Conservation (phyloP, 92 coral and sea anemone genomes). For the Porites divaricata region DNA sequence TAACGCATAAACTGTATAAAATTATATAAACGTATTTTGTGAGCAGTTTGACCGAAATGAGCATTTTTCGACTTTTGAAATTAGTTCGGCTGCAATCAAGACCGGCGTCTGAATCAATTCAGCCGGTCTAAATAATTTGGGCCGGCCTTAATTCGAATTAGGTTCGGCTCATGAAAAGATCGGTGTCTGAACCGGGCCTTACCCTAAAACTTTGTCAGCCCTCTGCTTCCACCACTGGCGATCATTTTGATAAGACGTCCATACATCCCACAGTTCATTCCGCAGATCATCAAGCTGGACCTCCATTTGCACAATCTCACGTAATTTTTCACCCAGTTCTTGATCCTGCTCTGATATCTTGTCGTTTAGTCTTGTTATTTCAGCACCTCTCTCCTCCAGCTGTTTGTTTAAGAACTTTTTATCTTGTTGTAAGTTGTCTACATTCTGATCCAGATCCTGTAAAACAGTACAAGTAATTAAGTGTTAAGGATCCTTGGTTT, state of each 20-base stretch:
- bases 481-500: background rate
- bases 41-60: too few relatives aligned
- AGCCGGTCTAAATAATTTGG: too few relatives aligned
- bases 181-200: too few relatives aligned
- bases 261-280: constrained; percentile 62
- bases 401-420: constrained; percentile 61
- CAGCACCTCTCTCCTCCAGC: constrained; percentile 72
- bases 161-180: too few relatives aligned
- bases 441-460: constrained; percentile 65
- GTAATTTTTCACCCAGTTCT: constrained; percentile 74
- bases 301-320: constrained; percentile 63
- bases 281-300: constrained; percentile 54
- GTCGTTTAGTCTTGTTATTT: constrained; percentile 61
- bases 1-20: too few relatives aligned
- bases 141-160: too few relatives aligned
- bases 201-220: constrained; percentile 68
- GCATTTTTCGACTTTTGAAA: too few relatives aligned
- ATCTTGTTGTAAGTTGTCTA: constrained; percentile 56
- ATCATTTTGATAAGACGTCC: constrained; percentile 71
- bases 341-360: constrained; percentile 66
- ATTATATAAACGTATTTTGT: too few relatives aligned
- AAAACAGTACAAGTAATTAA: background rate
- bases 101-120: too few relatives aligned
- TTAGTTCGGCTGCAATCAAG: too few relatives aligned
- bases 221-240: constrained; percentile 82